Evolutionary conservation across 2,113 vertebrate genomes (phyloP).

Genomic region (Myiagra hebetior): DNA sequence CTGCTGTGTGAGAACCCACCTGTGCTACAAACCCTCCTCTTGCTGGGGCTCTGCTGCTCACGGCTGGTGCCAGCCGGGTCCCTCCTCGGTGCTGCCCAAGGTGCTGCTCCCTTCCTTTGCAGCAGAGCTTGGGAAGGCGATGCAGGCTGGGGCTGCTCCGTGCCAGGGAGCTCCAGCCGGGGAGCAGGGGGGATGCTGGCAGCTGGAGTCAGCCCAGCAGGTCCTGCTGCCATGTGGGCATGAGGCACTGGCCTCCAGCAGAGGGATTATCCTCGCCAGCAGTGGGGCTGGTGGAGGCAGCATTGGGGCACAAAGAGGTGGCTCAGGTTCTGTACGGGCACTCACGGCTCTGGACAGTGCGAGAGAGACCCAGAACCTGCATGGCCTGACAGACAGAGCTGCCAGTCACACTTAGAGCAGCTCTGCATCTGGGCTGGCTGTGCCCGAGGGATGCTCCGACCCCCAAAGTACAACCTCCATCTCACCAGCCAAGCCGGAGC

Average conservation of each 20-base stretch:
- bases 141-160: not conserved
- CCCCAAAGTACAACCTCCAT: not conserved
- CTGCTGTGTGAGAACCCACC: not conserved
- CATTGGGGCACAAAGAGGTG: not conserved
- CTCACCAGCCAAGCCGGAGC: accelerated
- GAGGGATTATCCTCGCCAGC: not conserved
- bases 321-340: accelerated
- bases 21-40: not conserved
- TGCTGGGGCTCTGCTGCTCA: not conserved
- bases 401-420: not conserved
- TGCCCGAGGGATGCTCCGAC: not conserved
- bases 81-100: accelerated
- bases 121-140: not conserved
- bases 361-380: not conserved
- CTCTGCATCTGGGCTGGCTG: accelerated
- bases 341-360: accelerated
- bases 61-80: not conserved
- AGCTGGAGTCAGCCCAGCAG: not conserved
- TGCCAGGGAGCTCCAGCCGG: accelerated
- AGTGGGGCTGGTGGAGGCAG: not conserved
- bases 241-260: accelerated
- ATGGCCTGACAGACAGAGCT: accelerated
- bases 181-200: not conserved
- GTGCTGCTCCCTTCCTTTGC: not conserved
- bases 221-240: not conserved